These are phyloP conservation scores for Chesias legatella DNA, from an alignment of 2,888 invertebrate genomes.

Conservation along the genomic window DNA sequence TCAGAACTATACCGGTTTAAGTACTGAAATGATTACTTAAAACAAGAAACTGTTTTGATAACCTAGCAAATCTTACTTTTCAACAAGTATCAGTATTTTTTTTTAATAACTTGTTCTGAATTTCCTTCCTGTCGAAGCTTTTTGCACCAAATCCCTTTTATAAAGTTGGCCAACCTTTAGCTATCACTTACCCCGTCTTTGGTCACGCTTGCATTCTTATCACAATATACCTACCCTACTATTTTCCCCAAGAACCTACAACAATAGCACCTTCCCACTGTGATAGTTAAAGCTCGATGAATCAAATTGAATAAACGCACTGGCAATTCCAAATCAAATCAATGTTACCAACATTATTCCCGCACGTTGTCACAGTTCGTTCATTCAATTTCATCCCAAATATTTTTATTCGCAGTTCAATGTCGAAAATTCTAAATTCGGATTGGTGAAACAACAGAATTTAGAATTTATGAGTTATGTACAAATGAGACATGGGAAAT, in stretches of 20 bases:
- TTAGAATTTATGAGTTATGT: neutral
- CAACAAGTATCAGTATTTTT: too few species aligned
- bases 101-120: too few species aligned
- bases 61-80: too few species aligned
- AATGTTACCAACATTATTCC: neutral
- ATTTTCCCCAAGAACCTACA: slow-evolving; percentile 3
- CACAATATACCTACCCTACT: slow-evolving; percentile 4
- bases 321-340: neutral
- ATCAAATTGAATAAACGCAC: slow-evolving; percentile 18
- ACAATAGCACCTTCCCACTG: slow-evolving; percentile 14
- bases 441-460: slow-evolving; percentile 13
- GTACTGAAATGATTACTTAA: too few species aligned
- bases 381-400: slow-evolving; percentile 7
- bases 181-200: slow-evolving; percentile 1
- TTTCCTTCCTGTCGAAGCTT: too few species aligned
- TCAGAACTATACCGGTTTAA: too few species aligned
- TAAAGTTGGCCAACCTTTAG: too few species aligned
- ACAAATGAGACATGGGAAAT: neutral
- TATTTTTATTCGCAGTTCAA: slow-evolving; percentile 9
- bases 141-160: too few species aligned
- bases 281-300: slow-evolving; percentile 12
- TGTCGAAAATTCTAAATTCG: slow-evolving; percentile 15
- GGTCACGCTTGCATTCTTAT: slow-evolving; percentile 9
- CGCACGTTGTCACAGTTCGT: neutral
- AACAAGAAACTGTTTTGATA: too few species aligned